Conservation (phyloP, 1,140 invertebrate genomes). For the Drosophila pandora region DNA sequence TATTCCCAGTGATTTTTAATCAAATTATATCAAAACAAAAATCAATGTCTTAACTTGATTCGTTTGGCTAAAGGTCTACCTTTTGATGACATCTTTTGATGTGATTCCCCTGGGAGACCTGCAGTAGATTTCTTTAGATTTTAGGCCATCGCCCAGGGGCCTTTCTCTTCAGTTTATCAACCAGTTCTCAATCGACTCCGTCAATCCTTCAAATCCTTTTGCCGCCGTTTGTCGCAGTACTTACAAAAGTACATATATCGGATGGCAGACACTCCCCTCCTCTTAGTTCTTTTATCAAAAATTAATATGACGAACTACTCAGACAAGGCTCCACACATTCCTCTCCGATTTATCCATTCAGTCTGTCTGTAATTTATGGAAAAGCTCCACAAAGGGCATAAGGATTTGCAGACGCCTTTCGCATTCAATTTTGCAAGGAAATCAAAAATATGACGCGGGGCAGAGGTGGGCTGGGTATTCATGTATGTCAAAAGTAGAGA, state of each 20-base stretch:
- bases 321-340: conserved; percentile 38
- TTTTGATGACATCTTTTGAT: conserved; percentile 29
- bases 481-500: conserved; percentile 52
- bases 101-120: conserved; percentile 10
- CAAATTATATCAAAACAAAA: not conserved
- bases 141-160: conserved; percentile 2
- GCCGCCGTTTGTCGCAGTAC: conserved; percentile 57
- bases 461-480: conserved; percentile 27
- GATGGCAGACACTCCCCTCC: conserved; percentile 30
- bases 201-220: conserved; percentile 58
- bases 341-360: conserved; percentile 6
- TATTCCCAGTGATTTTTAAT: not conserved
- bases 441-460: conserved; percentile 13
- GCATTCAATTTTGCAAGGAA: conserved; percentile 32
- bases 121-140: conserved; percentile 16
- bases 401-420: conserved; percentile 52
- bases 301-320: conserved; percentile 73
- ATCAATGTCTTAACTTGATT: conserved; percentile 2
- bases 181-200: conserved; percentile 14
- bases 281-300: conserved; percentile 54
- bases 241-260: conserved; percentile 16
- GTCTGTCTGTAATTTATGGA: conserved; percentile 18
- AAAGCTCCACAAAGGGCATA: conserved; percentile 50
- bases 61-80: not conserved
- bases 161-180: conserved; percentile 18